Base-by-base conservation (phyloP, 2,888 invertebrate species). In the Patella pellucida region DNA sequence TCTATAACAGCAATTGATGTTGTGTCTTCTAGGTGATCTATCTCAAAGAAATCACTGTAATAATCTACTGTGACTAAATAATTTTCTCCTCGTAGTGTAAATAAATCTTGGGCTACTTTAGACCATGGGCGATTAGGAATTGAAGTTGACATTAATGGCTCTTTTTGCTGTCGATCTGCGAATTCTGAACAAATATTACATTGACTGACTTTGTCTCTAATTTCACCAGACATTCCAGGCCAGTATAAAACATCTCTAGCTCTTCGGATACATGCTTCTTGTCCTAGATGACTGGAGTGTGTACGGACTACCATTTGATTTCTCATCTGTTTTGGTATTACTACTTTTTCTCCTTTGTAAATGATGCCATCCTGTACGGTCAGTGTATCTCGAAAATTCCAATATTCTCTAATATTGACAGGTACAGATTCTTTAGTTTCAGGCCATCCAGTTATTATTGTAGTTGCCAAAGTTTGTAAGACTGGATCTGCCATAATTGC, bases 211-310 rank as follows among this genome's bases (percentile, higher is more conserved):
- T 70, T 52, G 15, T 71, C 67, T 16, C 56, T 71, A 19, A 80
- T 80, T 69, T 75, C 74, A 27, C 69, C 68, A 72, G 76, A 79
- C 27, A 80, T 77, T 14, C 76, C 71, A n/a, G 72, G 69, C 79
- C 80, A 79, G 50, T 52, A 79, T 11, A 80, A 72, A 52, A n/a
- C 56, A 51, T 73, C 70, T 54, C 70, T 31, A 7, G 79, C 77
- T 19, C 69, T 68, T 15, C 73, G 69, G 14, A 70, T 67, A 50
- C 76, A 74, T 68, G 79, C 77, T 52, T 78, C 76, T 15, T 41
- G 56, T 3, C 73, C 76, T 68, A 73, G 52, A 54, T 78, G 78
- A 41, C 68, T 52, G 11, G 52, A 19, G 41, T 81, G 79, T 23
- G 76, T 52, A 41, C 80, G 72, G 14, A 68, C 16, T 14, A 79